Base-by-base conservation (phyloP, 2,888 invertebrate genomes). In the Microplitis deprimator region DNA sequence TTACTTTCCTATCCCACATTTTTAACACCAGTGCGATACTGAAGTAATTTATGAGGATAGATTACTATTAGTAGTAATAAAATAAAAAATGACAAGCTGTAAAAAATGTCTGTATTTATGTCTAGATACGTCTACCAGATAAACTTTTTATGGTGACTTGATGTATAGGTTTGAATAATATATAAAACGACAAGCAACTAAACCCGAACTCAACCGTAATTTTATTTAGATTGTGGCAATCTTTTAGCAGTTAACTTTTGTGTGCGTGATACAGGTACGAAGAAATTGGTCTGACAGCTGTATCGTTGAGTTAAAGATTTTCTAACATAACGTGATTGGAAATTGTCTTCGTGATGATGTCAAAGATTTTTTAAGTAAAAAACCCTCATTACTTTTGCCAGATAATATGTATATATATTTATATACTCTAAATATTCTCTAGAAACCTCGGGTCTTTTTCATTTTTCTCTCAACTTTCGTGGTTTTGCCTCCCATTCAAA, bases 281-380 rank as follows among this genome's bases (percentile, higher is more conserved):
- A 17, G 73, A 81, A 84, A 85, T 85, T 85, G 84, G 73, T 84
- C 83, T 81, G 87, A 86, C 87, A 85, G 82, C 83, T 86, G 87
- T 87, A 86, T 81, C 82, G 41, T 82, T 70, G 83, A 79, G 82
- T 87, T 86, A 85, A 76, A 75, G 73, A 71, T 71, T 69, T 73
- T 68, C 75, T 70, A 40, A 68, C 61, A 77, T 71, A 68, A 73
- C 13, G 7, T 13, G 40, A 60, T 73, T 67, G 50, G 60, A 73
- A 20, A 65, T 17, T 73, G 8, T 13, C 10, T 65, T 73, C 16
- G 60, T 70, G 13, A 29, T 2, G 50, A 38, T 59, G 60, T 60
- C 29, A 29, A 69, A 69, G 7, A 29, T 60, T 10, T 50, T 10
- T 10, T 13, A 60, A 70, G 29, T 60, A 38, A 68, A 68, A 41